Evolutionary conservation across 1,140 invertebrate genomes (phyloP).

Genomic region (Caenorhabditis inopinata): DNA sequence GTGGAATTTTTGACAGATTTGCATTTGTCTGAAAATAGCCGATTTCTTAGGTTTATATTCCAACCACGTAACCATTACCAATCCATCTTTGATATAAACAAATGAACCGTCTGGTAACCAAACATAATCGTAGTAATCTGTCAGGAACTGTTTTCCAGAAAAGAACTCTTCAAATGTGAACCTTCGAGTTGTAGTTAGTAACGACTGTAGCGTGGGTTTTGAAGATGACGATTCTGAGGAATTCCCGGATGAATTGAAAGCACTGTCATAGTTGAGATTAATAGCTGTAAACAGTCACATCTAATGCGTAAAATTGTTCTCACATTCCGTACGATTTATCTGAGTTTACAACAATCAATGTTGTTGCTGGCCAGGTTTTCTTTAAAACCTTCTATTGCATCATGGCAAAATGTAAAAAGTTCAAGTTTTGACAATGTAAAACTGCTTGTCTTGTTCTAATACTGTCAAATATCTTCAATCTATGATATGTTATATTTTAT

Average conservation of each 20-base stretch:
- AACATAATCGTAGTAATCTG: conserved; percentile 3
- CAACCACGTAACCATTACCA: not conserved
- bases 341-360: too few species aligned
- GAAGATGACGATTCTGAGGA: not conserved
- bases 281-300: conserved; percentile 39
- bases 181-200: not conserved
- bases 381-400: too few species aligned
- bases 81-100: conserved; percentile 12
- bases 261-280: not conserved
- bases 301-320: too few species aligned
- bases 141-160: conserved; percentile 33
- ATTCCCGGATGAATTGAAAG: not conserved
- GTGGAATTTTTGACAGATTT: not conserved
- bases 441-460: too few species aligned
- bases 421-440: too few species aligned
- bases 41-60: not conserved
- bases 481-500: too few species aligned
- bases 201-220: not conserved
- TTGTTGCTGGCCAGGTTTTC: too few species aligned
- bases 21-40: not conserved
- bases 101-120: conserved; percentile 33
- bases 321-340: too few species aligned
- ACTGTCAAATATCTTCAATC: too few species aligned
- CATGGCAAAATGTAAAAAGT: too few species aligned
- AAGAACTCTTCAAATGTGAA: conserved; percentile 28